Base-by-base conservation (phyloP, 2,888 invertebrate species). In the Hypercompe scribonia region DNA sequence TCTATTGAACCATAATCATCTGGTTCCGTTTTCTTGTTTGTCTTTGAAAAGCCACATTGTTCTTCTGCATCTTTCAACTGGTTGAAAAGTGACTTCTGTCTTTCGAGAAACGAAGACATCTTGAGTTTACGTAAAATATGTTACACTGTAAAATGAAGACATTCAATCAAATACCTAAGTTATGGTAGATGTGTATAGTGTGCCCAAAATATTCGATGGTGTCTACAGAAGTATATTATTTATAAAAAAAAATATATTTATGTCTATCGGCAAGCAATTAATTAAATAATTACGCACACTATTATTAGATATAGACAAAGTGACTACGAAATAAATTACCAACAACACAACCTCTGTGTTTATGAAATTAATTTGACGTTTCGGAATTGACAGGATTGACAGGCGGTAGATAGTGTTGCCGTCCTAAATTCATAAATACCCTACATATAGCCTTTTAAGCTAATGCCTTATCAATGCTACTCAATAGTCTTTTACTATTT, bases 1-100 rank as follows among this genome's bases (percentile, higher is more conserved):
- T 92, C 91, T 39, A 95, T 90, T 71, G 90, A 89, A 34, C 91
- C 90, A 73, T 88, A 92, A 75, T 92, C 90, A 77, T 89, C 89
- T 7, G 90, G 86, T 73, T 89, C 83, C 63, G 88, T 81, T 24
- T 86, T 84, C 77, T 90, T 94, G 78, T 93, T 92, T 65, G 85
- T 87, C 88, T 90, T 94, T 54, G 87, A 95, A 84, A 89, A 96
- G 83, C 88, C 89, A 86, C 77, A 91, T 86, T 96, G 91, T 72
- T 96, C 97, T 85, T 97, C 97, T 36, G 97, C 97, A 83, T 96
- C 95, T 85, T 97, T 96, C 15, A 98, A 90, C 73, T 96, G 96
- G 71, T 97, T 97, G 84, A 98, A 98, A 10, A 98, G 93, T 82
- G 96, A 96, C 88, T 97, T 97, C 81, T 97, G 97, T 79, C 97